These are phyloP conservation scores for Hetaerina titia DNA, from an alignment of 2,888 invertebrate genomes.

Conservation along the genomic window DNA sequence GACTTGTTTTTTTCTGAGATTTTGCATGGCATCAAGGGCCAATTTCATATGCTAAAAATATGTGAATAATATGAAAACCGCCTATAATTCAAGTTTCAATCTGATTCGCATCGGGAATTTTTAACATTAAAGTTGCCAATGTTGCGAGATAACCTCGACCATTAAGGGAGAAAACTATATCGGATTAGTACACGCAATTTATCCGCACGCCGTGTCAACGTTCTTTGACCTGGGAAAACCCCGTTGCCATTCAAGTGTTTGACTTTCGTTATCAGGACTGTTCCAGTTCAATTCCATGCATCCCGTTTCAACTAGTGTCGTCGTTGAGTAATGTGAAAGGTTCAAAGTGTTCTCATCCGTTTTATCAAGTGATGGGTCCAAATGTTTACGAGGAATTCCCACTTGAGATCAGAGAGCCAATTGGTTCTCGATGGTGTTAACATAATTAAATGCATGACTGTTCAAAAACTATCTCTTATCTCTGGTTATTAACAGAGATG, in stretches of 20 bases:
- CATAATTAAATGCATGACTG: not conserved
- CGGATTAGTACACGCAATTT: not conserved
- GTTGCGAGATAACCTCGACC: not conserved
- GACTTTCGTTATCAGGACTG: not conserved
- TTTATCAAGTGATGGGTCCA: not conserved
- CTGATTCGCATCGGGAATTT: not conserved
- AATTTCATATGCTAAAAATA: no score
- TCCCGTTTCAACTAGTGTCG: not conserved
- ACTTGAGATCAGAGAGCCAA: not conserved
- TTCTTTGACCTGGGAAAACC: not conserved
- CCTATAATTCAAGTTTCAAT: not conserved
- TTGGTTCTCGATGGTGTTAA: not conserved
- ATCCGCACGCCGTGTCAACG: not conserved
- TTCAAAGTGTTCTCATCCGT: not conserved
- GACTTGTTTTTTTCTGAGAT: not conserved
- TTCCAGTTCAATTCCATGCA: not conserved
- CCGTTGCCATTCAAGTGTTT: not conserved
- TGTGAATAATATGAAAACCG: no score
- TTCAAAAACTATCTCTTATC: not conserved
- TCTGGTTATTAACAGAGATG: not conserved
- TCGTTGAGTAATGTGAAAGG: not conserved
- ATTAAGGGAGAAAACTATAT: not conserved
- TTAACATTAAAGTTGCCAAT: not conserved
- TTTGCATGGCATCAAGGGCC: not conserved
- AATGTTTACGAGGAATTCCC: not conserved